A percentile compares a stretch with the other conserved stretches of the same genome.
phyloP scores from a whole-genome alignment of 2,888 invertebrate genomes.

The Drosophila melanosoma region DNA sequence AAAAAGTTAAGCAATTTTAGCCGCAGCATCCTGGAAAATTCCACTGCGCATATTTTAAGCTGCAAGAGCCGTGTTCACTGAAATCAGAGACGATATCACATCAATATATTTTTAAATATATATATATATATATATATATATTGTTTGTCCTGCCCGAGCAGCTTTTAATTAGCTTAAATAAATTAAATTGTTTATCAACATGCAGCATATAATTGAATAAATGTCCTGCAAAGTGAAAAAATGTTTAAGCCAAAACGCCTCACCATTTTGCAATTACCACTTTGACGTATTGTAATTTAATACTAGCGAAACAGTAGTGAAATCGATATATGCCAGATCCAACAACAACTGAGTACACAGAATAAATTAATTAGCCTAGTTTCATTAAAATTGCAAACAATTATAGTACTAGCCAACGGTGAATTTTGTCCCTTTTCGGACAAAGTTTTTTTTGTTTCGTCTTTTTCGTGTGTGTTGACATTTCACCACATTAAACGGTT shows the following conservation, averaged over 20 bases:
- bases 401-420: neutral
- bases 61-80: constrained; percentile 6
- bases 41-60: constrained; percentile 35
- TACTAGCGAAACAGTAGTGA: constrained; percentile 11
- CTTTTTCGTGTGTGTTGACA: neutral
- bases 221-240: neutral
- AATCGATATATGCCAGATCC: constrained; percentile 33
- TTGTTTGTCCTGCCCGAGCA: neutral
- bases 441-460: no score
- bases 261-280: neutral
- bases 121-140: neutral
- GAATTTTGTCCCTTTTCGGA: neutral
- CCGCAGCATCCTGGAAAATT: constrained; percentile 33
- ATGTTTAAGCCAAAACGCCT: neutral
- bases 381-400: constrained; percentile 3
- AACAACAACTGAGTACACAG: constrained; percentile 12
- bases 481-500: neutral
- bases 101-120: neutral
- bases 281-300: constrained; percentile 12
- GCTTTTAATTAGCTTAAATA: neutral
- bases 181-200: neutral
- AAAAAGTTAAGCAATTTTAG: constrained; percentile 27
- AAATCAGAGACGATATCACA: neutral
- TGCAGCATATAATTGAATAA: neutral
- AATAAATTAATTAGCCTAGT: constrained; percentile 32